phyloP scores from a whole-genome alignment of 2,888 invertebrate species.

The Eurytoma californica region DNA sequence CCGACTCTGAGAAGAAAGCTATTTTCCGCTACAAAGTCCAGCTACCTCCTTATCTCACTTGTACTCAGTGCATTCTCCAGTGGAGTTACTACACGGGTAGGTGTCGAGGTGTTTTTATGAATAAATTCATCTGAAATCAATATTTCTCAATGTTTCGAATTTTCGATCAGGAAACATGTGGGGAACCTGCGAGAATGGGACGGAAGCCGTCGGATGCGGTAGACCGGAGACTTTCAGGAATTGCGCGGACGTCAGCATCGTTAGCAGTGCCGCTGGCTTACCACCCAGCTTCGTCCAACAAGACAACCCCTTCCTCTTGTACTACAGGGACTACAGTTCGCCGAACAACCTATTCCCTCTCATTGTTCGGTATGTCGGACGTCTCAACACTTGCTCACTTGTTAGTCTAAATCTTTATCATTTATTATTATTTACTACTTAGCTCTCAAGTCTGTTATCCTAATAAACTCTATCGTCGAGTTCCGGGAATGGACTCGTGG shows the following conservation, averaged over 20 bases:
- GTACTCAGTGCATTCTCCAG: constrained; percentile 92
- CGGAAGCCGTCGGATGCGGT: constrained; percentile 92
- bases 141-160: too few relatives aligned
- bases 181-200: constrained; percentile 91
- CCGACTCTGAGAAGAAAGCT: constrained; percentile 81
- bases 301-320: constrained; percentile 85
- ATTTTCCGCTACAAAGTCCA: constrained; percentile 84
- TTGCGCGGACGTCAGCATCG: constrained; percentile 91
- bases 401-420: neutral
- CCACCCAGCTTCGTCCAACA: constrained; percentile 82
- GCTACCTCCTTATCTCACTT: constrained; percentile 88
- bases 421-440: neutral
- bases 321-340: constrained; percentile 82
- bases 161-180: constrained; percentile 94
- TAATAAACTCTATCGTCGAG: constrained; percentile 77
- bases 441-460: constrained; percentile 88
- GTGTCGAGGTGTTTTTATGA: too few relatives aligned
- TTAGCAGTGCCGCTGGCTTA: constrained; percentile 86
- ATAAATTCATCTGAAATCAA: too few relatives aligned
- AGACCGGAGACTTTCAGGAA: constrained; percentile 93
- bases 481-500: constrained; percentile 89
- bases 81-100: constrained; percentile 93
- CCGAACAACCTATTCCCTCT: constrained; percentile 84
- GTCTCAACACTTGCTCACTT: neutral
- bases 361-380: constrained; percentile 81